These are phyloP conservation scores for Nannoperca obscura DNA, from an alignment of 2,797 vertebrate species.

Conservation along the genomic window DNA sequence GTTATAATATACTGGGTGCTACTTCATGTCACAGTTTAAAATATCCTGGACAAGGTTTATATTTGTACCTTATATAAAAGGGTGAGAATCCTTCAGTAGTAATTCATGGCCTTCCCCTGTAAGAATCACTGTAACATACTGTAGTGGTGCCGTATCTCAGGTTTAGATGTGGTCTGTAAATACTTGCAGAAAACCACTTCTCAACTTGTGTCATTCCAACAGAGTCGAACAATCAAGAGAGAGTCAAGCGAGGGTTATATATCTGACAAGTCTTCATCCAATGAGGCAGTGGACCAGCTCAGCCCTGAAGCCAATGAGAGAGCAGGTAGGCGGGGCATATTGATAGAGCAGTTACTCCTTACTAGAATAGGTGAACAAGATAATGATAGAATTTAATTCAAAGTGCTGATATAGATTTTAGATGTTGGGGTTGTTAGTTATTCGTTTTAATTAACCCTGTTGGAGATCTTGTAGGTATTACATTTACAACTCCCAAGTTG, in stretches of 20 bases:
- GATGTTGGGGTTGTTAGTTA: constrained; percentile 15
- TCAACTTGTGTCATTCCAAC: constrained; percentile 83
- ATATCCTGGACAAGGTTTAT: not conserved
- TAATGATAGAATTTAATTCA: constrained; percentile 4
- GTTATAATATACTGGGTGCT: not conserved
- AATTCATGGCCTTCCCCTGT: not conserved
- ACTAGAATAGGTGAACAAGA: constrained; percentile 15
- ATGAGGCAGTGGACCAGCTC: constrained; percentile 85
- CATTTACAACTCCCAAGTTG: not conserved
- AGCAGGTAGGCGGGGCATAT: constrained; percentile 83
- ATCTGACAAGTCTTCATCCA: constrained; percentile 85
- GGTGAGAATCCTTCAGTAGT: not conserved
- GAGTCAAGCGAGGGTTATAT: constrained; percentile 82
- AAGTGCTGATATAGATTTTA: constrained; percentile 8
- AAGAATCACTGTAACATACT: not conserved
- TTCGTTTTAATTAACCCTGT: constrained; percentile 33
- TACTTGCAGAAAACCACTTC: constrained; percentile 38
- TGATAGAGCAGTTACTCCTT: constrained; percentile 34
- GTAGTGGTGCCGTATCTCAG: constrained; percentile 10
- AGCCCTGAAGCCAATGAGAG: constrained; percentile 82
- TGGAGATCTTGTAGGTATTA: constrained; percentile 8
- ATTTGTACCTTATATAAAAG: not conserved
- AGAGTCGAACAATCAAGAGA: constrained; percentile 83
- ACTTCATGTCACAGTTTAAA: constrained; percentile 10
- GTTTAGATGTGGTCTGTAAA: constrained; percentile 37